Evolutionary conservation across 2,888 invertebrate genomes (phyloP).

Genomic region (Gisinianus flammeolus): DNA sequence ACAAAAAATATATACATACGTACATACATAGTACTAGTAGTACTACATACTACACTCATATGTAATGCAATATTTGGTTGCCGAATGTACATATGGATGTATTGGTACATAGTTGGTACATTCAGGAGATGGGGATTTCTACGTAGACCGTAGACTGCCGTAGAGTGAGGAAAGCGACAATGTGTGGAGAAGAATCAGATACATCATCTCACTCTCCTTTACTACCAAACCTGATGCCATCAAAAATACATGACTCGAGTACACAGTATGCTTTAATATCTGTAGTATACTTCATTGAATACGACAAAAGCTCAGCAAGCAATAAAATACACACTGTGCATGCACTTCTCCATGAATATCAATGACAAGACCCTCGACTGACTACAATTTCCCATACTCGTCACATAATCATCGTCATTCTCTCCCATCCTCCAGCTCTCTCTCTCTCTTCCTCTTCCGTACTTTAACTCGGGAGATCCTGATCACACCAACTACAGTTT

Average conservation of each 20-base stretch:
- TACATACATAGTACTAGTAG: neutral
- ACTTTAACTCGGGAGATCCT: neutral
- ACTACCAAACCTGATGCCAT: constrained; percentile 42
- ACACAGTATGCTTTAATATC: constrained; percentile 41
- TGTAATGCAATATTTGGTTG: neutral
- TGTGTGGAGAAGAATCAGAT: constrained; percentile 38
- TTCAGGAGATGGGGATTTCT: neutral
- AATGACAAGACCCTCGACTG: constrained; percentile 28
- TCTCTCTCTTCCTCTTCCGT: neutral
- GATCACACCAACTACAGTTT: constrained; percentile 3
- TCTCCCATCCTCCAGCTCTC: constrained; percentile 4
- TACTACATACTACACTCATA: neutral
- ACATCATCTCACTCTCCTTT: constrained; percentile 42
- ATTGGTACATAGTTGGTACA: too few species aligned
- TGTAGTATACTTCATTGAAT: constrained; percentile 44
- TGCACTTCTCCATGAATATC: constrained; percentile 36
- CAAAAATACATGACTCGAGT: constrained; percentile 46
- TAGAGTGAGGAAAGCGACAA: constrained; percentile 21
- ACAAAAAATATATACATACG: neutral
- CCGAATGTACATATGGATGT: too few species aligned
- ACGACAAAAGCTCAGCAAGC: constrained; percentile 38
- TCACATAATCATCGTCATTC: constrained; percentile 23
- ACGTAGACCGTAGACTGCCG: neutral
- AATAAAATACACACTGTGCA: constrained; percentile 39
- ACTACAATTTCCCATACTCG: neutral